Evolutionary conservation across 2,888 invertebrate species (phyloP), one percentile per base, ranked within the genome.

Genomic region (Pantelozetes paolii): DNA sequence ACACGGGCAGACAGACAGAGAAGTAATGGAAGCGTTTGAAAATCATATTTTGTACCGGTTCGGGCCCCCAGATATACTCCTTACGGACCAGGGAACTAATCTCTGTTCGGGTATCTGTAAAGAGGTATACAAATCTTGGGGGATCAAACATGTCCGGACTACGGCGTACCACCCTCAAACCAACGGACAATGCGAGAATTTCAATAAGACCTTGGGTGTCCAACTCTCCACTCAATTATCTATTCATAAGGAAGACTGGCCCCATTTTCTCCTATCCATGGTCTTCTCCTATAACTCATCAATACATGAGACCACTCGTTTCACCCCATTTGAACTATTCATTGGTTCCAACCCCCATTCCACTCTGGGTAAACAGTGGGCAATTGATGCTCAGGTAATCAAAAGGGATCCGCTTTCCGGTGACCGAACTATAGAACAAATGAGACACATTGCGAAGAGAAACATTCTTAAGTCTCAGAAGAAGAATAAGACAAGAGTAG

Each of bases 221-320:
- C 76, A 77, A 76, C 18, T 79, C 1, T 69, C 75, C 0, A 69
- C 70, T 23, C 78, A 76, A 36, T 74, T 78, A 11, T 69, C 70
- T 18, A 23, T 32, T 15, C 9, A n/a, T 3, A 77, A 77, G 18
- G 54, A 13, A 8, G 71, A 77, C 8, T 79, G 79, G 79, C 78
- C 78, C 36, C 20, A 57, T 11, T 64, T 71, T 13, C 13, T 79
- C 0, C 74, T 71, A 0, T 23, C 75, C 8, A 67, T 76, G 1
- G 64, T 69, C 0, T 78, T 77, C 71, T 76, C 78, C 11, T 76
- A 79, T 36, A 78, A 78, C 54, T 76, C 77, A 0, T 64, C 77
- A 6, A 26, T 72, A 9, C 77, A 79, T 26, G 70, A 18, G 1
- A 77, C 76, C 2, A 75, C 77, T 6, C 48, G 70, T n/a, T 74